phyloP scores from a whole-genome alignment of 2,888 invertebrate species.

The Protodeltote pygarga region DNA sequence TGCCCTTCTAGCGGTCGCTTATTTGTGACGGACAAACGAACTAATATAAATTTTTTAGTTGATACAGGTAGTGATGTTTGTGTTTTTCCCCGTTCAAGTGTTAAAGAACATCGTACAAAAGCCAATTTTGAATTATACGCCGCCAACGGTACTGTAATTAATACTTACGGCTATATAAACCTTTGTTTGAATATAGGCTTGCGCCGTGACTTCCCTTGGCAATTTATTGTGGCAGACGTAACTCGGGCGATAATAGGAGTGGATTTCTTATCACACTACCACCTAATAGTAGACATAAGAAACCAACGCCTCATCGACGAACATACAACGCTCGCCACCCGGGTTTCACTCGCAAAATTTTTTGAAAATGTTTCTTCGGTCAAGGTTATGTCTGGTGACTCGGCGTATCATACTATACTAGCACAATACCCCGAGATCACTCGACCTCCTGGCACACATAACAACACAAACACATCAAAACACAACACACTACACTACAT shows the following conservation, averaged over 20 bases:
- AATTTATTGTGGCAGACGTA: neutral
- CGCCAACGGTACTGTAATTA: neutral
- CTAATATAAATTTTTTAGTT: slow-evolving; percentile 18
- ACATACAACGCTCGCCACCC: neutral
- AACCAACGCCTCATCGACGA: neutral
- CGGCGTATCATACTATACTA: neutral
- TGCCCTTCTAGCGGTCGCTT: slow-evolving; percentile 22
- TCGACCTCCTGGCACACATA: neutral
- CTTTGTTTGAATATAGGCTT: neutral
- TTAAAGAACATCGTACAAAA: too few species aligned
- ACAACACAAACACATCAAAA: neutral
- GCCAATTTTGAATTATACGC: neutral
- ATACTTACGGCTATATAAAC: neutral
- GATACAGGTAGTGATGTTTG: slow-evolving; percentile 27
- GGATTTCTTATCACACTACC: neutral
- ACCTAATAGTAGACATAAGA: neutral
- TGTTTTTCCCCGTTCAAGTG: neutral
- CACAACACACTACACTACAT: neutral
- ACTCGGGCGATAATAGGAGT: neutral
- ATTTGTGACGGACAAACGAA: slow-evolving; percentile 17
- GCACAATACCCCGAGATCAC: neutral
- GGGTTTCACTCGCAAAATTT: too few species aligned
- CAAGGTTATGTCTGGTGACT: too few species aligned
- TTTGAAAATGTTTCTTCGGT: too few species aligned
- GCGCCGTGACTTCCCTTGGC: neutral